Conservation (phyloP, 1,140 invertebrate genomes). For the Drosophila pseudoananassae region DNA sequence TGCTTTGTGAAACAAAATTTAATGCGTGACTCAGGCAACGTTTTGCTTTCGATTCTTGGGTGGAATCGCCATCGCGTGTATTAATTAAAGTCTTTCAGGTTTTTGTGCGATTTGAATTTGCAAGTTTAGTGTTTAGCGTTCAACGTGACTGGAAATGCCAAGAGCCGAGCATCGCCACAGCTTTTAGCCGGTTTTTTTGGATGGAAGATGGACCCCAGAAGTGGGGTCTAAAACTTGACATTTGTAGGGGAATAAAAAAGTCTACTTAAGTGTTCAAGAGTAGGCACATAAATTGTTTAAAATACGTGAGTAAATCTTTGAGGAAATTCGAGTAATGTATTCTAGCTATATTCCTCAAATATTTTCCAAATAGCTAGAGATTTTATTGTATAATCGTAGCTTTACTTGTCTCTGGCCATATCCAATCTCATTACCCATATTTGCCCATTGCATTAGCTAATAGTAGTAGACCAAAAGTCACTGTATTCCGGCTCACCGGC, state of each 20-base stretch:
- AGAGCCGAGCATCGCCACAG: constrained; percentile 22
- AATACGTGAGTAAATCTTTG: too few species aligned
- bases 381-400: constrained; percentile 2
- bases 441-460: constrained; percentile 31
- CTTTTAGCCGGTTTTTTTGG: constrained; percentile 55
- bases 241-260: constrained; percentile 6
- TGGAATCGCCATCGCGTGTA: constrained; percentile 13
- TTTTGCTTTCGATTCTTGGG: constrained; percentile 40
- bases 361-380: not conserved
- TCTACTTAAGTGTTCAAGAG: not conserved
- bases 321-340: constrained; percentile 6
- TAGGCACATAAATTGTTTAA: constrained; percentile 14
- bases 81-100: constrained; percentile 38
- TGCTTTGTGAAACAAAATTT: constrained; percentile 21
- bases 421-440: constrained; percentile 29
- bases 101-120: constrained; percentile 41
- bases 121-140: constrained; percentile 43
- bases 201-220: constrained; percentile 14
- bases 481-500: too few species aligned
- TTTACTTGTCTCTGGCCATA: constrained; percentile 5
- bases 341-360: constrained; percentile 2
- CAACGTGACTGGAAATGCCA: constrained; percentile 58
- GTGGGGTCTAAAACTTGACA: constrained; percentile 17
- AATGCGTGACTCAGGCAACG: constrained; percentile 39
- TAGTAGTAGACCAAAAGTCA: constrained; percentile 36